Percentiles rank a stretch among this genome's conserved stretches.
phyloP scores from a whole-genome alignment of 2,797 vertebrate genomes.

The Chaetodon trifasciatus region DNA sequence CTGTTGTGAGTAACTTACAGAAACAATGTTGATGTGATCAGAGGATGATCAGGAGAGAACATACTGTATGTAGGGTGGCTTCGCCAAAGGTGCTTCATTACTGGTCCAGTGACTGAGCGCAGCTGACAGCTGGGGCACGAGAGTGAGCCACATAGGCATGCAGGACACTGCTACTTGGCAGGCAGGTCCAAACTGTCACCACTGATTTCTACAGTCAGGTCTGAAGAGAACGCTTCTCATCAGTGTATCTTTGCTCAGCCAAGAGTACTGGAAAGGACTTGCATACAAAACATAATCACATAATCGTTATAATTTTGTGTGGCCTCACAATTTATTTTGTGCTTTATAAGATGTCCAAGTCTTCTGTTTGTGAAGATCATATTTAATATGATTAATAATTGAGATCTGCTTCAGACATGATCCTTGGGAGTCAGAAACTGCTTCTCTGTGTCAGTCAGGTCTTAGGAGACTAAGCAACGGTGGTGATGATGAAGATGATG shows the following conservation, averaged over 20 bases:
- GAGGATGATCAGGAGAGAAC: constrained; percentile 28
- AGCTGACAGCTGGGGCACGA: constrained; percentile 82
- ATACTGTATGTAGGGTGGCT: constrained; percentile 29
- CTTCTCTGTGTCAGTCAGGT: constrained; percentile 28
- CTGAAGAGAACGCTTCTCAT: constrained; percentile 70
- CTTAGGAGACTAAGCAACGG: constrained; percentile 16
- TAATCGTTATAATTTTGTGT: not conserved
- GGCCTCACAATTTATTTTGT: not conserved
- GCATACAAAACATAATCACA: constrained; percentile 12
- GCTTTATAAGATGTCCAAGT: not conserved
- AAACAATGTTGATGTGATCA: constrained; percentile 22
- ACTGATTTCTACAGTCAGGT: constrained; percentile 69
- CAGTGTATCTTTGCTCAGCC: constrained; percentile 76
- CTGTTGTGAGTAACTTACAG: not conserved
- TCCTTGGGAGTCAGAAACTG: constrained; percentile 28
- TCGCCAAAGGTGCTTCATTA: constrained; percentile 76
- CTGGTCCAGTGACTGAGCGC: constrained; percentile 76
- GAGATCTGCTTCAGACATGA: not conserved
- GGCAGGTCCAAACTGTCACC: constrained; percentile 81
- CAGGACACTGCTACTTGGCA: constrained; percentile 78
- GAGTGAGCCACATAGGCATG: constrained; percentile 71
- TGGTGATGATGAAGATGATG: not conserved
- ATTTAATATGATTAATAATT: not conserved
- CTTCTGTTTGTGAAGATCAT: not conserved
- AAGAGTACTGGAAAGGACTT: constrained; percentile 23